Evolutionary conservation across 2,797 vertebrate genomes (phyloP).

Genomic region (Artibeus jamaicensis): DNA sequence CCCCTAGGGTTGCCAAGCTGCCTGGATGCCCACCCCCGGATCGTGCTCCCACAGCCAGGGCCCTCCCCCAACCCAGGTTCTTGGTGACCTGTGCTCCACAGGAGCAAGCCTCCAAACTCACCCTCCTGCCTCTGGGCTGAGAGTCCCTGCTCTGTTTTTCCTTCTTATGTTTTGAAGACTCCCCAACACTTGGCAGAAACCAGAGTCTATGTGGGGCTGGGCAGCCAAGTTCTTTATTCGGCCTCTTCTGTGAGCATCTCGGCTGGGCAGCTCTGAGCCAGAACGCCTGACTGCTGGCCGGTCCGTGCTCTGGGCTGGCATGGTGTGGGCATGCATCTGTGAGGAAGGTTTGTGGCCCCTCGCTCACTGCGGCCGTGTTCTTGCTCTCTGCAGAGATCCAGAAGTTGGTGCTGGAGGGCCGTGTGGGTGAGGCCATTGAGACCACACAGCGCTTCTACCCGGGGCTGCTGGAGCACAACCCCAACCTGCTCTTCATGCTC

Average conservation of each 20-base stretch:
- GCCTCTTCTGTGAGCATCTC: conserved; percentile 46
- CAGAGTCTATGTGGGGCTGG: neutral
- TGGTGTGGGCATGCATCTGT: neutral
- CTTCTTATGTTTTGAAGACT: conserved; percentile 30
- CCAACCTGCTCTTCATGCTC: conserved; percentile 98
- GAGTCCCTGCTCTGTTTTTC: neutral
- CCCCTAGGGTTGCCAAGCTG: neutral
- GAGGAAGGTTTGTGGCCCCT: neutral
- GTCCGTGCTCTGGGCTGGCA: neutral
- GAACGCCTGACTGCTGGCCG: neutral
- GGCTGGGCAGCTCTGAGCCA: neutral
- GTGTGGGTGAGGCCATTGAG: conserved; percentile 97
- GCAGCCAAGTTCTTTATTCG: neutral
- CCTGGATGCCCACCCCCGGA: neutral
- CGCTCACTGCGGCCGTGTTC: conserved; percentile 27
- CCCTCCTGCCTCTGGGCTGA: neutral
- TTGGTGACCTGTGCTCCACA: neutral
- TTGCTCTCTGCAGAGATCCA: conserved; percentile 90
- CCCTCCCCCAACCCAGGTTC: neutral
- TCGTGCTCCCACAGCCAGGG: neutral
- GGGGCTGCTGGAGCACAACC: conserved; percentile 95
- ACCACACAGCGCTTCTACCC: conserved; percentile 96
- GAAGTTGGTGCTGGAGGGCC: conserved; percentile 96
- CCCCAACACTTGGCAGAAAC: neutral
- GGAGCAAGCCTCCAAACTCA: neutral